Evolutionary conservation across 2,888 invertebrate genomes (phyloP).

Genomic region (Hirtodrosophila duncani): DNA sequence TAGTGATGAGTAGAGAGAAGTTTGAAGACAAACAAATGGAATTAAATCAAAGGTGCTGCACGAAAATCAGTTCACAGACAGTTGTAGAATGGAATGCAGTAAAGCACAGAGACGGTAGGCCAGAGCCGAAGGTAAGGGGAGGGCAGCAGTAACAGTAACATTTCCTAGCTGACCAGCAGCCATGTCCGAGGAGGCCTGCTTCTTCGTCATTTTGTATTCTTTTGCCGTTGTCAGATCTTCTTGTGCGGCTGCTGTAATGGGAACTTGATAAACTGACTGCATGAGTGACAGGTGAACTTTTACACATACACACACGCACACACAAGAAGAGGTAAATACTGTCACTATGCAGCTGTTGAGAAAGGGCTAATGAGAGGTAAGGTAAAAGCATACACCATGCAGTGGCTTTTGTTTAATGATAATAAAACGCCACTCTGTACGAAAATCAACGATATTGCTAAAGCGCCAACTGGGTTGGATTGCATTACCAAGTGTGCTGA

Average conservation of each 20-base stretch:
- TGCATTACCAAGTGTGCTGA: conserved; percentile 50
- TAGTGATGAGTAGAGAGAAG: not conserved
- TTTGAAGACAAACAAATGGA: conserved; percentile 30
- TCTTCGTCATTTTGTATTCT: not conserved
- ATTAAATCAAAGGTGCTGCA: conserved; percentile 43
- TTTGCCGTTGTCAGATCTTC: conserved; percentile 12
- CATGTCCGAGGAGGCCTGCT: too few relatives aligned
- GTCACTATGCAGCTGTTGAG: not conserved
- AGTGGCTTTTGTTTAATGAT: conserved; percentile 53
- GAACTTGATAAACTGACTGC: conserved; percentile 54
- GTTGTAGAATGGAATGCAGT: conserved; percentile 11
- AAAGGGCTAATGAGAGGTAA: too few relatives aligned
- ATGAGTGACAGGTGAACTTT: conserved; percentile 53
- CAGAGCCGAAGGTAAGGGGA: too few relatives aligned
- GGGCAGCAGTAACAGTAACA: too few relatives aligned
- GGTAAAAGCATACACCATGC: not conserved
- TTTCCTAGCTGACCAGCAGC: too few relatives aligned
- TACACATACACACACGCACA: conserved; percentile 10
- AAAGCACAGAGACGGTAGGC: conserved; percentile 1
- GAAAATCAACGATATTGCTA: conserved; percentile 27
- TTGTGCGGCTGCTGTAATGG: not conserved
- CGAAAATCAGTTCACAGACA: conserved; percentile 31
- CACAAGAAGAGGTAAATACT: not conserved
- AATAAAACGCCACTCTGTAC: conserved; percentile 43
- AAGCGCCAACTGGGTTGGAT: conserved; percentile 26